A percentile compares a stretch with the other conserved stretches of the same genome.
Evolutionary conservation across 2,797 vertebrate species (phyloP).

Genomic region (Eidolon dupreanum): DNA sequence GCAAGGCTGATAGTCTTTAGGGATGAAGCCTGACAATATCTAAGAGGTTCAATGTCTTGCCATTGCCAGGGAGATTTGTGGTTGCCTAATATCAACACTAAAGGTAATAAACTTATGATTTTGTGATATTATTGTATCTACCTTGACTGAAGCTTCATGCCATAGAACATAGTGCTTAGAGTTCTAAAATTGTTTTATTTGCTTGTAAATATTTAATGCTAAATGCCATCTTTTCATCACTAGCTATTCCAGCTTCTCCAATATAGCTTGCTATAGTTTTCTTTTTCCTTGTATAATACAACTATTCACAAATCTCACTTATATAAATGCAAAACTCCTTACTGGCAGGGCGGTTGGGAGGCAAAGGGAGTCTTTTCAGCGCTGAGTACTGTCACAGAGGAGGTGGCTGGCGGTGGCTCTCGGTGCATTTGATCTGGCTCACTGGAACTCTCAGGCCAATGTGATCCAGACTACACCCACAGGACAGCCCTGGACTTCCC

Average conservation of each 20-base stretch:
- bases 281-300: not conserved
- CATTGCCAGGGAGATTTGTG: not conserved
- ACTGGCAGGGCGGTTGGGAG: conserved; percentile 51
- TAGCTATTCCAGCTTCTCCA: not conserved
- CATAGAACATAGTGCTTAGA: not conserved
- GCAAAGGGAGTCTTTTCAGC: conserved; percentile 64
- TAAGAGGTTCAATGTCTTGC: not conserved
- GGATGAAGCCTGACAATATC: not conserved
- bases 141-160: not conserved
- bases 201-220: not conserved
- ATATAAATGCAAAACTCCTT: not conserved
- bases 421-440: conserved; percentile 66
- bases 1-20: not conserved
- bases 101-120: not conserved
- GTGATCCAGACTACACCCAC: conserved; percentile 43
- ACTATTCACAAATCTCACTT: not conserved
- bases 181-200: not conserved
- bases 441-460: conserved; percentile 50
- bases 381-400: conserved; percentile 64
- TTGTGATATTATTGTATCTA: not conserved
- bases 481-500: conserved; percentile 59
- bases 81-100: not conserved
- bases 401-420: conserved; percentile 63
- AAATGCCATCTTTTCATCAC: not conserved
- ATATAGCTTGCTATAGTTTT: not conserved